Evolutionary conservation across 1,140 invertebrate genomes (phyloP), one percentile per base, ranked within the genome.

Genomic region (Drosophila rhopaloa): DNA sequence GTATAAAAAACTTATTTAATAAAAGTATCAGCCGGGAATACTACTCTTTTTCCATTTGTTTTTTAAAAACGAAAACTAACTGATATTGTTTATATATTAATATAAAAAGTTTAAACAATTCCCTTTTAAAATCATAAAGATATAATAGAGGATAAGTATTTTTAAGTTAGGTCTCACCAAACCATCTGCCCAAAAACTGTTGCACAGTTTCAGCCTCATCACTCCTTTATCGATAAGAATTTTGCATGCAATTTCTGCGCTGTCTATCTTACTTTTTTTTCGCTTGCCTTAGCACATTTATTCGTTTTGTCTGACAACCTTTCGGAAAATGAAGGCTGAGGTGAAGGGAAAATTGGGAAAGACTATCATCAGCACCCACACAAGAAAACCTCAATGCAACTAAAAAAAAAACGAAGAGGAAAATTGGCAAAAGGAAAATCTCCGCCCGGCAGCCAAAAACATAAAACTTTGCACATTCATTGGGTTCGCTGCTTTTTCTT

Each of bases 391-490:
- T 79, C 66, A 72, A 48, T 40, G 43, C 56, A 77, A 80, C 67
- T 59, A 2, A 19, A 19, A 19, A 59, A 62, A 78, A 78, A 47
- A 79, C 53, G 27, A 62, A 61, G 57, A 67, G 51, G 37, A 65
- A 47, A 67, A 74, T 35, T 51, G 50, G 50, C 32, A 51, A 72
- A 61, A 58, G 48, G 81, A 71, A 83, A 88, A 84, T 89, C 80
- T 81, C 53, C 81, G 84, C 84, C 84, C 62, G 68, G 77, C 84
- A 89, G 84, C 77, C 61, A 82, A 89, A 89, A 78, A 89, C 83
- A 90, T 88, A 88, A 88, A 88, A 88, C 84, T 88, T 88, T 88
- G 62, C 84, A 80, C 84, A 89, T 88, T 88, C 77, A 88, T 88
- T 89, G 85, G 80, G 51, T 62, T 72, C 76, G 75, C 61, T 65